These are phyloP conservation scores for Diachasmimorpha longicaudata DNA, from an alignment of 1,140 invertebrate genomes.

Conservation along the genomic window DNA sequence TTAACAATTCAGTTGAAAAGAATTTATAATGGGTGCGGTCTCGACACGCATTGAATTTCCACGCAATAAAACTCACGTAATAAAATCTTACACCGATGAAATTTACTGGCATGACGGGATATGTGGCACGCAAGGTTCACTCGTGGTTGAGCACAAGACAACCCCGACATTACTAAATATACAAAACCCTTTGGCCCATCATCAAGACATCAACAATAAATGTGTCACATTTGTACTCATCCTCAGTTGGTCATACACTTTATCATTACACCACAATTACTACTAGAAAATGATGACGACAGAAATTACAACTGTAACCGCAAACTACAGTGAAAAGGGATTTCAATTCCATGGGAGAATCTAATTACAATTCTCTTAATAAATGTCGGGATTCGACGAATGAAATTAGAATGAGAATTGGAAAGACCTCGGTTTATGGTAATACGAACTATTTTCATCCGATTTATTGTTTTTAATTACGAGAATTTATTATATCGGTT, in stretches of 20 bases:
- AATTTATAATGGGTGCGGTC: not conserved
- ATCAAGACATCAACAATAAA: not conserved
- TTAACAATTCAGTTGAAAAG: not conserved
- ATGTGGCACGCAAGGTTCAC: no score
- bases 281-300: not conserved
- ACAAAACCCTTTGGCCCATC: not conserved
- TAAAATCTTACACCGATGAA: not conserved
- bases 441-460: not conserved
- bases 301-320: not conserved
- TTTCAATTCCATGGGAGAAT: not conserved
- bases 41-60: not conserved
- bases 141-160: no score
- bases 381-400: slow-evolving; percentile 12
- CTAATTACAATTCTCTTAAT: slow-evolving; percentile 14
- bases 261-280: not conserved
- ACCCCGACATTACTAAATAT: no score
- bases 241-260: not conserved
- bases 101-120: not conserved
- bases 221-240: not conserved
- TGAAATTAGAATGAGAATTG: not conserved
- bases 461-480: slow-evolving; percentile 22
- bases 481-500: no score
- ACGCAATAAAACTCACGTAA: not conserved
- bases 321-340: not conserved
- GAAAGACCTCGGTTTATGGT: not conserved